Base-by-base conservation (phyloP, 2,113 vertebrate species). In the Todiramphus chloris region DNA sequence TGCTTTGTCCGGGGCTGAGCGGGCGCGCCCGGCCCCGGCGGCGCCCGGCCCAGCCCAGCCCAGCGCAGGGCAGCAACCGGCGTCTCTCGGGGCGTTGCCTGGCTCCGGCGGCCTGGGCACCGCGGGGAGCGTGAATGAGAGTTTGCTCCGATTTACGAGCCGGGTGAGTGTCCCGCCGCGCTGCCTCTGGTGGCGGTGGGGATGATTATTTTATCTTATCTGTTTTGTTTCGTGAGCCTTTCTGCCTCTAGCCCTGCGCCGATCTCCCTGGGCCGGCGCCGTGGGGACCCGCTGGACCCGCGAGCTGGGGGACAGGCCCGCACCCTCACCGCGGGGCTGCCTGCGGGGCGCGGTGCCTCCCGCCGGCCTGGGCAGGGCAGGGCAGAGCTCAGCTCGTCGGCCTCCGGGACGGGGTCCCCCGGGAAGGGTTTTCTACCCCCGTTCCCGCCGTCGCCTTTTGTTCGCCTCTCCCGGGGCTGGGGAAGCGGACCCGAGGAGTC, bases 111-210 rank as follows among this genome's bases (percentile, higher is more conserved):
- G 90, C 77, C 91, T 90, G 87, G 79, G 78, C 83, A 72, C 75
- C 30, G 55, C 68, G 74, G 68, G 87, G 66, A 79, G 96, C 88
- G 95, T 95, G 96, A 23, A 96, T 96, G 96, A 94, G 95, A 97
- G 95, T 94, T 91, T 93, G 95, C 90, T 85, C 95, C 79, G 95
- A 93, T 95, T 93, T 95, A 70, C 95, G 96, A 58, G 95, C 95
- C 69, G 95, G 95, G 96, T 93, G 74, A 95, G 96, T 83, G 74
- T 69, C 43, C 28, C 63, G 67, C 37, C 43, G 64, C 43, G 53
- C 72, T 37, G 25, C 31, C 35, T 35, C 48, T 2, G 33, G 15
- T 20, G 58, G 31, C n/a, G 53, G 10, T 16, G 66, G 53, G 23
- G 20, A 28, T n/a, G 41, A 44, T 43, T 12, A 41, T 58, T 58